Evolutionary conservation across 2,888 invertebrate genomes (phyloP).

Genomic region (Julus scanicus): DNA sequence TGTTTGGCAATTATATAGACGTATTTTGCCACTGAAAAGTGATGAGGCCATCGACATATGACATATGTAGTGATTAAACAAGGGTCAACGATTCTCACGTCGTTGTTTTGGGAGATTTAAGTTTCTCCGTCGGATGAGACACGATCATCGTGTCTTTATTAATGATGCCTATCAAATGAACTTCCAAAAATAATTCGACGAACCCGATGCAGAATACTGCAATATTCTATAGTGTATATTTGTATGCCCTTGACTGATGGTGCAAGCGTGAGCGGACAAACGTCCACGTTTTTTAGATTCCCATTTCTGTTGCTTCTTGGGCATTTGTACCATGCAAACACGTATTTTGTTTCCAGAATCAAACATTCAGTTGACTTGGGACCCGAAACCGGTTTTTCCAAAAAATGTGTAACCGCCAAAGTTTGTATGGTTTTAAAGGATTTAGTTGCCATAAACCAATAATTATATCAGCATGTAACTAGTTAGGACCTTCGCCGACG

Average conservation of each 20-base stretch:
- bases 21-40: neutral
- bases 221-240: neutral
- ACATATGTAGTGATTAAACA: neutral
- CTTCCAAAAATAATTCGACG: neutral
- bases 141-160: neutral
- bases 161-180: neutral
- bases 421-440: no score
- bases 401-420: no score
- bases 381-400: no score
- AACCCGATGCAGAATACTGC: neutral
- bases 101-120: neutral
- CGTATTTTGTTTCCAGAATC: no score
- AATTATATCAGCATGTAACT: no score
- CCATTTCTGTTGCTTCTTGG: no score
- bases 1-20: no score
- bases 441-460: no score
- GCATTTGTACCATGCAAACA: no score
- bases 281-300: no score
- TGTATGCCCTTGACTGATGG: neutral
- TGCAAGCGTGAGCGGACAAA: neutral
- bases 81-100: neutral
- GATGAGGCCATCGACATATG: slow-evolving; percentile 18
- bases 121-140: neutral
- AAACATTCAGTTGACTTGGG: no score
- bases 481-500: no score